A percentile compares a stretch with the other conserved stretches of the same genome.
These are phyloP conservation scores for Heteronetta atricapilla DNA, from an alignment of 2,113 vertebrate species.

Conservation along the genomic window DNA sequence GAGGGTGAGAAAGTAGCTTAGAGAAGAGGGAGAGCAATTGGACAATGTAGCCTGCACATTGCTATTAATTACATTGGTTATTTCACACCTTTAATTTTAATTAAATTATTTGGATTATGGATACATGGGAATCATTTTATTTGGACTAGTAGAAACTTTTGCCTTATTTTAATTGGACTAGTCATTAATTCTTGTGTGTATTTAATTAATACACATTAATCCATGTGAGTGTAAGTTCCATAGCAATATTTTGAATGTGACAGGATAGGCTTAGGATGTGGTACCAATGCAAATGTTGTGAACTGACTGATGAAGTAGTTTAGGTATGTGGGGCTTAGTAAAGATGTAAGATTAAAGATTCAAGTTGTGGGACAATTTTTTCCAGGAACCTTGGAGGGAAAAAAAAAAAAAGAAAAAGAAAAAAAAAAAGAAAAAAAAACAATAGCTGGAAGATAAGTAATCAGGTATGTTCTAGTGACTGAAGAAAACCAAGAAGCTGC, in stretches of 20 bases:
- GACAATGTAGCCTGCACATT: too few species aligned
- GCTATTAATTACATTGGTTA: neutral
- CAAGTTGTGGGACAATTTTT: too few species aligned
- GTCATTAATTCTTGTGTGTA: neutral
- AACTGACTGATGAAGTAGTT: neutral
- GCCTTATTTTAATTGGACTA: neutral
- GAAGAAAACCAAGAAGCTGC: neutral
- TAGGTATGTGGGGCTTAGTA: neutral
- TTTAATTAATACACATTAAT: too few species aligned
- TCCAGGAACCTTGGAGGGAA: too few species aligned
- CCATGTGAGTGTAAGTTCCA: neutral
- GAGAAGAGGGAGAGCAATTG: neutral
- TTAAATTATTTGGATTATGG: neutral
- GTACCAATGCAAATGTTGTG: neutral
- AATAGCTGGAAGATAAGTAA: neutral
- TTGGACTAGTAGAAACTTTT: neutral
- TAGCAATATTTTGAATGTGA: neutral
- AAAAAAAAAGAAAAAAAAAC: neutral
- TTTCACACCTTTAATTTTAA: neutral
- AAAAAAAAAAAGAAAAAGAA: neutral
- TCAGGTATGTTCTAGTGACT: neutral
- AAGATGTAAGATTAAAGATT: neutral
- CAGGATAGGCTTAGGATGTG: neutral
- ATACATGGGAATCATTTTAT: neutral
- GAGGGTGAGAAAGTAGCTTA: neutral